Conservation (phyloP, 2,888 invertebrate genomes). For the Agrotis puta region DNA sequence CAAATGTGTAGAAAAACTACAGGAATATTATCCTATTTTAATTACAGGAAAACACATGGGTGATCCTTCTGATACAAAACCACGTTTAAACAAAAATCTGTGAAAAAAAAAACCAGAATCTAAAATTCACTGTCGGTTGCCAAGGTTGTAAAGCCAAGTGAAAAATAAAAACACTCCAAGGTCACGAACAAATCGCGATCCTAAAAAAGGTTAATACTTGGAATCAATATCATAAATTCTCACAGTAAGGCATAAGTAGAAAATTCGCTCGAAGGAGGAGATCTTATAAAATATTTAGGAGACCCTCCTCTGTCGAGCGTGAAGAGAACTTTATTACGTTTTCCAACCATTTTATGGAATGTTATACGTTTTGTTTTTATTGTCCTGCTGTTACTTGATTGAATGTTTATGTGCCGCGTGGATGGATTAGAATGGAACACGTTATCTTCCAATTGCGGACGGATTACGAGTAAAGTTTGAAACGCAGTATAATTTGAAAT, state of each 20-base stretch:
- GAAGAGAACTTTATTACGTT: constrained; percentile 59
- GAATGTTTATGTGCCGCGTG: constrained; percentile 40
- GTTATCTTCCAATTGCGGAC: neutral
- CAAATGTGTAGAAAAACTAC: too few relatives aligned
- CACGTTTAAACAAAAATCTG: too few relatives aligned
- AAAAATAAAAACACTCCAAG: constrained; percentile 21
- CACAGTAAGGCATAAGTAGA: constrained; percentile 46
- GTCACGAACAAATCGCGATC: constrained; percentile 39
- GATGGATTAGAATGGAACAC: constrained; percentile 2
- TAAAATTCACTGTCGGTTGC: neutral
- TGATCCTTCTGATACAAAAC: neutral
- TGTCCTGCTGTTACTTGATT: constrained; percentile 47
- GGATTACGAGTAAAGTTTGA: neutral
- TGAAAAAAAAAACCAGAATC: neutral
- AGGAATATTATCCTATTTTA: too few relatives aligned
- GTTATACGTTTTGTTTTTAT: constrained; percentile 57
- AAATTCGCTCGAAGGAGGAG: constrained; percentile 43
- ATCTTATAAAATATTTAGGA: constrained; percentile 63
- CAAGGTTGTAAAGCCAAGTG: neutral
- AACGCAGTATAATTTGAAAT: neutral
- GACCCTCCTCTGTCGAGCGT: constrained; percentile 37
- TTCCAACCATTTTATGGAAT: constrained; percentile 52
- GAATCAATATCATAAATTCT: constrained; percentile 61
- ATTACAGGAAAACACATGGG: too few relatives aligned
- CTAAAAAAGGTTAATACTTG: constrained; percentile 59